phyloP scores from a whole-genome alignment of 2,888 invertebrate species.

The Plebejus anna region DNA sequence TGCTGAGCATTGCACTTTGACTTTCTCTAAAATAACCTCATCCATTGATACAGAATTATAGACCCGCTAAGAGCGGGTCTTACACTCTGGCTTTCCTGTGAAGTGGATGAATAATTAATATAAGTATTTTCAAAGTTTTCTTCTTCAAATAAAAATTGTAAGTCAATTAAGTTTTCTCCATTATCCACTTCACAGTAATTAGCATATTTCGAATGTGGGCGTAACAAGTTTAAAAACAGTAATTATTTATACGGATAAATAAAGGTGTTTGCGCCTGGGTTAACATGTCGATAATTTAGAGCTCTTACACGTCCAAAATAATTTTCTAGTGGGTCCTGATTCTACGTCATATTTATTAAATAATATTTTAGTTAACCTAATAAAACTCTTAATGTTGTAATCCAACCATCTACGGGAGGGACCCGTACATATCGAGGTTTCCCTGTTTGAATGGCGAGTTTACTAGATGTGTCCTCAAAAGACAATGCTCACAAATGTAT shows the following conservation, averaged over 20 bases:
- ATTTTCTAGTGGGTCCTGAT: conserved; percentile 41
- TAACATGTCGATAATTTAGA: conserved; percentile 39
- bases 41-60: background rate
- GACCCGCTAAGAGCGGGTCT: background rate
- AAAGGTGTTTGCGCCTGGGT: conserved; percentile 39
- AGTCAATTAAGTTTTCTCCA: conserved; percentile 26
- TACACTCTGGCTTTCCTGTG: background rate
- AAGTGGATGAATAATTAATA: background rate
- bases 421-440: too few species aligned
- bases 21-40: conserved; percentile 28
- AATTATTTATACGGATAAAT: conserved; percentile 38
- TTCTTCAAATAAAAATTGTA: conserved; percentile 27
- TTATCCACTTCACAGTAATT: conserved; percentile 22
- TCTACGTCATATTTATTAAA: background rate
- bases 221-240: conserved; percentile 33
- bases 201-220: conserved; percentile 26
- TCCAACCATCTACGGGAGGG: too few species aligned
- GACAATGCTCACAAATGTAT: too few species aligned
- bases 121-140: conserved; percentile 7
- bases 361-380: background rate
- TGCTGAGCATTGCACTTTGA: conserved; percentile 32
- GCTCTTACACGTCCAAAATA: conserved; percentile 41
- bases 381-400: too few species aligned
- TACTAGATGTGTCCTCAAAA: too few species aligned
- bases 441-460: too few species aligned